Base-by-base conservation (phyloP, 2,888 invertebrate genomes). In the Syritta pipiens region DNA sequence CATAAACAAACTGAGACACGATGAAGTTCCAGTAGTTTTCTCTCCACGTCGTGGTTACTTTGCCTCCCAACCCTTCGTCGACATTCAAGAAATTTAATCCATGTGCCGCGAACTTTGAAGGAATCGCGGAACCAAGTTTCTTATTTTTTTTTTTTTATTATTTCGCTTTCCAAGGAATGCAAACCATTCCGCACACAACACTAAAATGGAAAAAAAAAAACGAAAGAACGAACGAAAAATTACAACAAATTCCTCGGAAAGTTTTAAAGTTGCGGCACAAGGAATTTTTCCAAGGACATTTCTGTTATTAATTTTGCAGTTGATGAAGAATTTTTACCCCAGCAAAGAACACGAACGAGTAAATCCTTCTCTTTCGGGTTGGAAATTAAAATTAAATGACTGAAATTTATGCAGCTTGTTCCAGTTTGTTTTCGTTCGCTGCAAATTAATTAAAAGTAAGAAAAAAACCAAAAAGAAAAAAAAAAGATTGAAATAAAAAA, bases 391-490 rank as follows among this genome's bases (percentile, higher is more conserved):
- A 76, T 69, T 76, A 63, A 76, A 69, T 69, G 69, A 69, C 30
- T 49, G 35, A 63, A 76, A 76, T 76, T 76, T 63, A 69, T 76
- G 57, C 76, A 69, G 63, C 57, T 76, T 76, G 63, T 63, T 69
- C 22, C 19, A 69, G 69, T 69, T 76, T 51, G 57, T 57, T 69
- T 57, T 57, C 42, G 10, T 32, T 42, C 10, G 20, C 46, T 17
- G 14, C n/a, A 71, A 77, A 77, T 65, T 71, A 77, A 77, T 77
- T 77, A 63, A 26, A 51, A 49, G 42, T 14, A 51, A 40, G 17
- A 48, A 37, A 32, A 24, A 35, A 28, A n/a, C 9, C 9, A 26
- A 14, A 12, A n/a, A 9, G 46, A 7, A 12, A 24, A 46, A 12
- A 22, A n/a, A 46, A 24, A 22, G 44, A 44, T n/a, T n/a, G n/a